Evolutionary conservation across 1,140 invertebrate genomes (phyloP).

Genomic region (Elysia chlorotica): DNA sequence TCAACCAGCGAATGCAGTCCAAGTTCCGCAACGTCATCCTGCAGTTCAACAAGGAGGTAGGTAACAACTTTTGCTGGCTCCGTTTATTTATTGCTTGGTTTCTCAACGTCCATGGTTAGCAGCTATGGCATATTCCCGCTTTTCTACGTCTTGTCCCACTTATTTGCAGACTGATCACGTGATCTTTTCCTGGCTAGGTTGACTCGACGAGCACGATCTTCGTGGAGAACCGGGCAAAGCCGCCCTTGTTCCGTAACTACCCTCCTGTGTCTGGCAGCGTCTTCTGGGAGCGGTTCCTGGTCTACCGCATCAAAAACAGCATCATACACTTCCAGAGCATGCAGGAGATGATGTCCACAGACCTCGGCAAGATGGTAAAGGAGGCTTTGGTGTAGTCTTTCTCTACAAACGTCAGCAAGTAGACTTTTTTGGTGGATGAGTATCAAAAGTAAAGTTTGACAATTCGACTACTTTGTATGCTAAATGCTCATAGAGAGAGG

Average conservation of each 20-base stretch:
- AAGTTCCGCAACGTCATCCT: slow-evolving; percentile 82
- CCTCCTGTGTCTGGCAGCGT: slow-evolving; percentile 80
- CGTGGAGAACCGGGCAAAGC: slow-evolving; percentile 71
- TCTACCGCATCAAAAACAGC: slow-evolving; percentile 77
- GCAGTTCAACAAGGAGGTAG: slow-evolving; percentile 79
- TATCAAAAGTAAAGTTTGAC: too few species aligned
- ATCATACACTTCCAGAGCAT: slow-evolving; percentile 78
- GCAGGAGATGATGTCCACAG: slow-evolving; percentile 74
- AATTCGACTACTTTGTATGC: too few species aligned
- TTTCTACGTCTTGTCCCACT: too few species aligned
- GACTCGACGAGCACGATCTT: slow-evolving; percentile 60
- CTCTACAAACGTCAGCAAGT: too few species aligned
- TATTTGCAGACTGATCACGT: too few species aligned
- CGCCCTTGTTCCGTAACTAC: slow-evolving; percentile 78
- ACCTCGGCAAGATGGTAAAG: slow-evolving; percentile 69
- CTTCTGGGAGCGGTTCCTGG: slow-evolving; percentile 81
- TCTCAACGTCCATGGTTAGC: too few species aligned
- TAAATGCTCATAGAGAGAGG: too few species aligned
- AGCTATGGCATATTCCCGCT: too few species aligned
- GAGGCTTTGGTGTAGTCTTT: too few species aligned
- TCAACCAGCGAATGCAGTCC: slow-evolving; percentile 72
- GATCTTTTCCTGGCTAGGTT: slow-evolving; percentile 44
- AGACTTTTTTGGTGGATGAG: too few species aligned
- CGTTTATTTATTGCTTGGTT: not conserved
- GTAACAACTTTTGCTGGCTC: not conserved